Base-by-base conservation (phyloP, 2,888 invertebrate genomes). In the Anticlea derivata region DNA sequence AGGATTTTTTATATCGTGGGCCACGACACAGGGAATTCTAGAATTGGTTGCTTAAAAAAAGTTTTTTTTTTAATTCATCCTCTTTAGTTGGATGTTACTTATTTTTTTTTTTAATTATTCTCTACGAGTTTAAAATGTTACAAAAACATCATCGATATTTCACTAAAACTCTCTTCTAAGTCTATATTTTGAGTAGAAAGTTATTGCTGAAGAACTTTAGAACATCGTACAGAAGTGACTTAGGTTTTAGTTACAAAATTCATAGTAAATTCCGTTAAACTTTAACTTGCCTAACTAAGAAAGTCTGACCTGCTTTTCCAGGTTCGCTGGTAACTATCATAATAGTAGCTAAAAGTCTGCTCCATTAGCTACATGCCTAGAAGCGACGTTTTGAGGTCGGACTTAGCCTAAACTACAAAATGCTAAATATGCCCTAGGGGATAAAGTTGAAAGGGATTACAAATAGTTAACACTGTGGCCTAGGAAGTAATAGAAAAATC, bases 271-370 rank as follows among this genome's bases (percentile, higher is more conserved):
- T 45, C 8, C 11, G 38, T 31, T 10, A 13, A 31, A 35, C 22
- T 45, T 39, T 2, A 38, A 43, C 31, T 39, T 17, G 38, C 27
- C 31, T 26, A 39, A 31, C 20, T 3, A 33, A 20, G n/a, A n/a
- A n/a, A n/a, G 20, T 24, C 27, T 40, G 24, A 43, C 49, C 41
- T 48, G 39, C 10, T 49, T 46, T 37, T 10, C 48, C 13, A 4
- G 43, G 17, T 23, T 34, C 24, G 17, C 33, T 33, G 13, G 13
- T 13, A 17, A 13, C 13, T 8, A 40, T 40, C 29, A 40, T 40
- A 30, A 40, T 22, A 30, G 22, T 13, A 31, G 2, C 38, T 20
- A 20, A 11, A 10, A 27, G 11, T 6, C 11, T 27, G 40, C 11
- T 40, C 29, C 20, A 44, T 44, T 44, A 34, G 26, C 20, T 26